Evolutionary conservation across 2,797 vertebrate genomes (phyloP), one percentile per base, ranked within the genome.

Genomic region (Podargus strigoides): DNA sequence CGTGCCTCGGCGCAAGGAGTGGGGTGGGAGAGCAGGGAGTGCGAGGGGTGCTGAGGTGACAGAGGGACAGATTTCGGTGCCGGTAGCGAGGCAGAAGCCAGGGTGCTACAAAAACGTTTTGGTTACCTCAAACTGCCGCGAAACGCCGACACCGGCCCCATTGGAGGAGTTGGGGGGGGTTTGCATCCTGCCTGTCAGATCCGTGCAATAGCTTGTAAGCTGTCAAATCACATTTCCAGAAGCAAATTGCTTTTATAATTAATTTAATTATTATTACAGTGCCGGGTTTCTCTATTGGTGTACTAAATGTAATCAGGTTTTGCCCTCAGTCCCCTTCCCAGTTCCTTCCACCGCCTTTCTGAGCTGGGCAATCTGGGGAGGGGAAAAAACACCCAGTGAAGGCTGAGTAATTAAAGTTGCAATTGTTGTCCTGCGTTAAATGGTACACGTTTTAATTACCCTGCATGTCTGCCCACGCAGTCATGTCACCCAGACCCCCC

Each of bases 241-340:
- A 97, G 93, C 82, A 97, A 98, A 97, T 97, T 97, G 97, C 96
- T 97, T 98, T 97, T 94, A 56, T 96, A 97, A 97, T 98, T 97
- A 94, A 97, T 97, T 96, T 96, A 97, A 97, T 98, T 97, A 95
- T 97, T 97, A 93, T 96, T 97, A 93, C 85, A 56, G 78, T 13
- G 74, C 87, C 20, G 36, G 84, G 91, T 26, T 97, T 97, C 96
- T 97, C 94, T 97, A 68, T 94, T 66, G 85, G 80, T 59, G 95
- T 97, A 97, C 97, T 97, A 97, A 97, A 96, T 12, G 4, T 60
- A 91, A 95, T 95, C 97, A 90, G 92, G 93, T 64, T 97, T 96
- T 83, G 93, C 96, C 94, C 95, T 96, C 92, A 17, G 80, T 34
- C 87, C 88, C 80, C 59, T 86, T 84, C 64, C 85, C 58, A 14